Percentiles rank a stretch among this genome's conserved stretches.
These are phyloP conservation scores for Corbicula japonica DNA, from an alignment of 2,888 invertebrate genomes.

Conservation along the genomic window DNA sequence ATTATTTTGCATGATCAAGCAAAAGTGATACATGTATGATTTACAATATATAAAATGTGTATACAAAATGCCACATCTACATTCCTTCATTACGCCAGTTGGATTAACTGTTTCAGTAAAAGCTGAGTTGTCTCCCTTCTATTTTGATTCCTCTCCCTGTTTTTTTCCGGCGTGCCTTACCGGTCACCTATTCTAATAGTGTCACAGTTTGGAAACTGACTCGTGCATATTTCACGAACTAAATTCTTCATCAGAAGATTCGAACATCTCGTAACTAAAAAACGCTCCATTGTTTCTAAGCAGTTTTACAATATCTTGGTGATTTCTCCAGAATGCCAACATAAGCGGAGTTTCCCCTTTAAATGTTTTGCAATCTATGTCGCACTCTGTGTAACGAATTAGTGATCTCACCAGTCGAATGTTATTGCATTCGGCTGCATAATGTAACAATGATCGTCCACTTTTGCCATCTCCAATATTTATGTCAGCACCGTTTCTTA, in stretches of 20 bases:
- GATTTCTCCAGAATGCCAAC: conserved; percentile 62
- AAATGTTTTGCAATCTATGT: conserved; percentile 66
- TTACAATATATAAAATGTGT: too few species aligned
- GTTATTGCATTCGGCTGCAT: conserved; percentile 60
- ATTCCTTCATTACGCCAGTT: too few species aligned
- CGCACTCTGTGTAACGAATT: conserved; percentile 50
- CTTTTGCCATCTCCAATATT: conserved; percentile 70
- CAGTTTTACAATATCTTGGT: conserved; percentile 50
- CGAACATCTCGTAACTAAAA: conserved; percentile 55
- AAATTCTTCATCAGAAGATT: conserved; percentile 46
- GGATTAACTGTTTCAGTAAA: too few species aligned
- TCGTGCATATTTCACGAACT: too few species aligned
- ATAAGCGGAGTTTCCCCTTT: conserved; percentile 68
- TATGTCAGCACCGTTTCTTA: conserved; percentile 65
- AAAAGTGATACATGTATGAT: too few species aligned
- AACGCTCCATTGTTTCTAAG: conserved; percentile 49
- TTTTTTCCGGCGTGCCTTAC: too few species aligned
- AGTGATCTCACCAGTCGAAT: conserved; percentile 54
- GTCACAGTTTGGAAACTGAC: too few species aligned
- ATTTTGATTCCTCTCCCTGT: too few species aligned
- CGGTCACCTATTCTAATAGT: too few species aligned
- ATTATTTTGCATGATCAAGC: too few species aligned
- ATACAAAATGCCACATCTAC: too few species aligned
- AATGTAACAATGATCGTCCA: conserved; percentile 69
- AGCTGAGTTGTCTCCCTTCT: too few species aligned